Base-by-base conservation (phyloP, 2,888 invertebrate species). In the Nomada flava region DNA sequence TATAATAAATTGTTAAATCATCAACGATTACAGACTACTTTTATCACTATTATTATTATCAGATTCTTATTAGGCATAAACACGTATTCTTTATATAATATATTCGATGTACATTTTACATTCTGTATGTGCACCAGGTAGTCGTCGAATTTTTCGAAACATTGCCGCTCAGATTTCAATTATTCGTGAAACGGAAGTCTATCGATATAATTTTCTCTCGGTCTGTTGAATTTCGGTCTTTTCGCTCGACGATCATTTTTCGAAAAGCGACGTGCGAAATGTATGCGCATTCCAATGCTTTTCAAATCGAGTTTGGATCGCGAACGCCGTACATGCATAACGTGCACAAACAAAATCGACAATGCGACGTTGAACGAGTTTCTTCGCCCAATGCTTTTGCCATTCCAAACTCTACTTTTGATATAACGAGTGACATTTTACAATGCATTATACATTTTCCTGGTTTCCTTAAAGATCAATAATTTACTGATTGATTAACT, bases 241-340 rank as follows among this genome's bases (percentile, higher is more conserved):
- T 67, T 52, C 20, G 4, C 50, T 7, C 42, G n/a, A 13, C 57
- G 65, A 67, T 67, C 67, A 68, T 50, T 74, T 59, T 68, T 68
- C 47, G 57, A 36, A 50, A 50, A 42, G 47, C 65, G 47, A 36
- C 20, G 23, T 29, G 50, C 13, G 23, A 59, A 50, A 74, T 74
- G 9, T 68, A 67, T 74, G 74, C 50, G 59, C 67, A 67, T 74
- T 36, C 59, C 67, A 59, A 67, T 67, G 74, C 50, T 67, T 59
- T 50, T 50, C 59, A 36, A 23, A 74, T 59, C 59, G 74, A 50
- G 36, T 59, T 73, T 52, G 52, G 18, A 62, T 26, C 59, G 20
- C 11, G 59, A 69, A 47, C 23, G 23, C 26, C 44, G 52, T 15
- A 11, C 55, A 53, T 36, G 55, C 57, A 65, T 4, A 36, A 42